Conservation (phyloP, 1,140 invertebrate genomes). For the Apis florea region DNA sequence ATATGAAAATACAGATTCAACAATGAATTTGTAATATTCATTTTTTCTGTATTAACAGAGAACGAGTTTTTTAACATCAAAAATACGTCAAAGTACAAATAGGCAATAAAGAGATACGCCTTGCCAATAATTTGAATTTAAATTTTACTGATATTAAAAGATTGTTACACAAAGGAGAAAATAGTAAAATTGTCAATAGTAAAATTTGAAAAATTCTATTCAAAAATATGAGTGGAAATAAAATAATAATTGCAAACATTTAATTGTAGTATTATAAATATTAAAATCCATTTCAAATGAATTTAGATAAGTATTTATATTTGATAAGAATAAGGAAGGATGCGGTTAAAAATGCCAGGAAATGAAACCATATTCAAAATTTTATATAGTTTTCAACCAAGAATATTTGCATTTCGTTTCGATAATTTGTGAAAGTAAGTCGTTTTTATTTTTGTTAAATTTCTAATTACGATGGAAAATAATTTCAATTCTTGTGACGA, state of each 20-base stretch:
- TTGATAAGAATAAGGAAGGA: conserved; percentile 51
- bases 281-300: background rate
- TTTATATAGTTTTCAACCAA: conserved; percentile 11
- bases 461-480: conserved; percentile 36
- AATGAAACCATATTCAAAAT: conserved; percentile 10
- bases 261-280: background rate
- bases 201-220: conserved; percentile 3
- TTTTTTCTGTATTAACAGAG: conserved; percentile 7
- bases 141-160: background rate
- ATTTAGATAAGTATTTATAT: background rate
- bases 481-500: conserved; percentile 35
- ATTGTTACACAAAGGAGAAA: background rate
- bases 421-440: background rate
- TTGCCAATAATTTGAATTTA: background rate
- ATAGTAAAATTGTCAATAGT: conserved; percentile 13
- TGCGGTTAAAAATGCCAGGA: conserved; percentile 59
- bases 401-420: background rate
- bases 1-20: conserved; percentile 63
- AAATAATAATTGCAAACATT: conserved; percentile 1
- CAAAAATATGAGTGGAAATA: conserved; percentile 5
- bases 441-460: background rate
- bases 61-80: no score
- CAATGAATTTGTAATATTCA: conserved; percentile 42
- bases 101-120: conserved; percentile 13
- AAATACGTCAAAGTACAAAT: conserved; percentile 21